A percentile compares a stretch with the other conserved stretches of the same genome.
Conservation (phyloP, 2,888 invertebrate species). For the Lithophane leautieri region DNA sequence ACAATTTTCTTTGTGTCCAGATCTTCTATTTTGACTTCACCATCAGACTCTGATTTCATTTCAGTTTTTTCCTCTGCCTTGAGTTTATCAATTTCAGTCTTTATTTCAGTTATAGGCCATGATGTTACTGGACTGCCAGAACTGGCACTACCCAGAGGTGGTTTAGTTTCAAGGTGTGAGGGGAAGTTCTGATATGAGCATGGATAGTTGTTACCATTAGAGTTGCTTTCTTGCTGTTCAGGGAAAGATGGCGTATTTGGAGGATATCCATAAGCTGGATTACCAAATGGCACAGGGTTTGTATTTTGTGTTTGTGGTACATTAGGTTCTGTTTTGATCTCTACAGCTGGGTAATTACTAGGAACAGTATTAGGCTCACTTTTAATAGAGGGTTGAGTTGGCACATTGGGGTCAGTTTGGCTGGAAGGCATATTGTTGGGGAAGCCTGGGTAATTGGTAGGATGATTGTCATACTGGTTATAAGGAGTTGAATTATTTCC, state of each 20-base stretch:
- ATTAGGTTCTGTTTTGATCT: slow-evolving; percentile 76
- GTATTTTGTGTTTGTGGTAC: slow-evolving; percentile 70
- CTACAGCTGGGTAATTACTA: slow-evolving; percentile 69
- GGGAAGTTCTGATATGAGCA: slow-evolving; percentile 80
- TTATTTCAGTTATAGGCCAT: slow-evolving; percentile 86
- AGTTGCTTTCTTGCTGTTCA: slow-evolving; percentile 72
- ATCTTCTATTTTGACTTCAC: slow-evolving; percentile 89
- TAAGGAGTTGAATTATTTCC: slow-evolving; percentile 76
- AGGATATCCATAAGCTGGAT: slow-evolving; percentile 78
- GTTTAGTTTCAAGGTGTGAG: slow-evolving; percentile 82
- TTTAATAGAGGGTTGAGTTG: slow-evolving; percentile 62
- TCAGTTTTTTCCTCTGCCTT: slow-evolving; percentile 87
- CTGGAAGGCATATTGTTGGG: slow-evolving; percentile 76
- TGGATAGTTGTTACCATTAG: slow-evolving; percentile 76
- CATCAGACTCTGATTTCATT: slow-evolving; percentile 89
- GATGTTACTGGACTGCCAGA: slow-evolving; percentile 84
- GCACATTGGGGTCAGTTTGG: slow-evolving; percentile 65
- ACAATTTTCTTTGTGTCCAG: slow-evolving; percentile 88
- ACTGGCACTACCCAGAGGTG: slow-evolving; percentile 82
- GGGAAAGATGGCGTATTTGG: slow-evolving; percentile 75
- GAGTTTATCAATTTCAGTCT: slow-evolving; percentile 85
- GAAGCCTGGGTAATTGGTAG: slow-evolving; percentile 79
- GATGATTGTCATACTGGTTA: slow-evolving; percentile 81
- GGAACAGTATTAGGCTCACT: slow-evolving; percentile 53
- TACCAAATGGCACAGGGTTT: slow-evolving; percentile 71